These are phyloP conservation scores for Uropsilus gracilis DNA, from an alignment of 2,113 vertebrate genomes.

Conservation along the genomic window DNA sequence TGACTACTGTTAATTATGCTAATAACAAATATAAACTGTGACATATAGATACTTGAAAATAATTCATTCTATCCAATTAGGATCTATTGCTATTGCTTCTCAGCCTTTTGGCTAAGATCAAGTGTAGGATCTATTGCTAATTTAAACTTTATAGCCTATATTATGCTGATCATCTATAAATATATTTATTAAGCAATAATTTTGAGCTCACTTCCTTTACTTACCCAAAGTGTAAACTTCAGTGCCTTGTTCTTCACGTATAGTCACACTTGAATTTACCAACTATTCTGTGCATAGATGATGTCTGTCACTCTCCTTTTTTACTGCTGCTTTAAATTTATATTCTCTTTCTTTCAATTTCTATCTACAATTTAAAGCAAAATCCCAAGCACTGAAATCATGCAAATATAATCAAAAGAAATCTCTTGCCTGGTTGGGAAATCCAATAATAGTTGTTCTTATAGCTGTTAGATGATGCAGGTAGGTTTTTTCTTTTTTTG, in stretches of 20 bases:
- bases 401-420: background rate
- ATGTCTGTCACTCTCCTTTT: background rate
- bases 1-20: background rate
- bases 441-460: too few relatives aligned
- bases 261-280: background rate
- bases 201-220: background rate
- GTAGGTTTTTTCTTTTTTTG: too few relatives aligned
- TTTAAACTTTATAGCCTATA: background rate
- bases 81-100: too few relatives aligned
- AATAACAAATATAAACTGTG: background rate
- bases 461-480: too few relatives aligned
- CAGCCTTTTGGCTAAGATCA: too few relatives aligned
- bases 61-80: background rate
- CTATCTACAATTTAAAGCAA: background rate
- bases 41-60: conserved; percentile 3
- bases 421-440: background rate
- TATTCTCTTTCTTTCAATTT: background rate
- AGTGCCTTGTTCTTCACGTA: background rate
- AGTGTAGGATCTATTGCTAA: too few relatives aligned
- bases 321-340: background rate
- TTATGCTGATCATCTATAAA: background rate
- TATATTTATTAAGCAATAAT: background rate
- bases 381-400: background rate
- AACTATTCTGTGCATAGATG: background rate
- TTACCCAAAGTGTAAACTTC: background rate